phyloP scores from a whole-genome alignment of 2,113 vertebrate genomes.

The Ranitomeya imitator region DNA sequence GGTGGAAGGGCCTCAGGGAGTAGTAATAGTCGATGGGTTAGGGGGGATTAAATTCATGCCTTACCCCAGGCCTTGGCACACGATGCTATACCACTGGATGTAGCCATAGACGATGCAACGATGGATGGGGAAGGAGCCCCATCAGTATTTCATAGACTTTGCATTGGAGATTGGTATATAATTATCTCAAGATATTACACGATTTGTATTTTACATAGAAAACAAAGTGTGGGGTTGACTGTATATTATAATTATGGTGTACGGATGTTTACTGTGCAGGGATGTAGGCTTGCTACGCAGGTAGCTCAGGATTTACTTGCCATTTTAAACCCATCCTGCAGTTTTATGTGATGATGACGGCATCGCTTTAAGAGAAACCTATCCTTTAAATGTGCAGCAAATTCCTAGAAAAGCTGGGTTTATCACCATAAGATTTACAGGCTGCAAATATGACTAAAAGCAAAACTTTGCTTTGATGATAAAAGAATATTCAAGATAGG shows the following conservation, averaged over 20 bases:
- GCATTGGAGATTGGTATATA: neutral
- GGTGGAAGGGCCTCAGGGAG: no score
- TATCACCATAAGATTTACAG: neutral
- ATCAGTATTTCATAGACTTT: no score
- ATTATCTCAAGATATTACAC: neutral
- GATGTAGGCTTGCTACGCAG: neutral
- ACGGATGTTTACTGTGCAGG: neutral
- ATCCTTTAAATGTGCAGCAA: neutral
- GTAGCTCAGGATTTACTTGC: neutral
- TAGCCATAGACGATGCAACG: no score
- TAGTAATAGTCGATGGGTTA: no score
- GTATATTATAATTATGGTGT: neutral
- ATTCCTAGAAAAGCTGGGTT: neutral
- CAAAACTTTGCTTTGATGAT: neutral
- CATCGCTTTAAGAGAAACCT: neutral
- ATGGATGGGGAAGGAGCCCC: no score
- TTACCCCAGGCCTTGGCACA: no score
- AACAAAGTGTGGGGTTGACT: neutral
- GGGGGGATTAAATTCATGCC: no score
- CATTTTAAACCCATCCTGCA: neutral
- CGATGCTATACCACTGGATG: no score
- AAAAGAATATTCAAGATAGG: no score
- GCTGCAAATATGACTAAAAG: slow-evolving; percentile 1
- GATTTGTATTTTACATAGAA: neutral
- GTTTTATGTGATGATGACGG: neutral